Evolutionary conservation across 2,888 invertebrate species (phyloP).

Genomic region (Thecocarcelia acutangulata): DNA sequence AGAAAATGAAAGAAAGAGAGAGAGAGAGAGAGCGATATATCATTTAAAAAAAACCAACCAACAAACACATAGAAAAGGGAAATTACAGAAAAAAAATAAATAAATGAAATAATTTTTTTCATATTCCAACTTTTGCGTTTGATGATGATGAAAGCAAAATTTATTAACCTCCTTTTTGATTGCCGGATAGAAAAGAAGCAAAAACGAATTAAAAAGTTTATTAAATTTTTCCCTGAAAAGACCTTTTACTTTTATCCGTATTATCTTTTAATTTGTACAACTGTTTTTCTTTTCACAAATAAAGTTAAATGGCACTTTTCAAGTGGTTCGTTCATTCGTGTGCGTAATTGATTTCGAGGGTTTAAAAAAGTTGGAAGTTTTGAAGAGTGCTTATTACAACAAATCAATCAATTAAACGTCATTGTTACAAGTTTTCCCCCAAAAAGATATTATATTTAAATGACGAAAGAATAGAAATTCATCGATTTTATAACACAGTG

Average conservation of each 20-base stretch:
- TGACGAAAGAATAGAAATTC: too few species aligned
- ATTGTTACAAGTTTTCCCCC: not conserved
- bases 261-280: constrained; percentile 14
- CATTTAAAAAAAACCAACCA: not conserved
- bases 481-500: too few species aligned
- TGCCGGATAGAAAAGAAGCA: not conserved
- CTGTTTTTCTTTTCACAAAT: constrained; percentile 16
- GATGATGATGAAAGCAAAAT: constrained; percentile 2
- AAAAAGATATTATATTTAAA: not conserved
- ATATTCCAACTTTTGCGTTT: constrained; percentile 19
- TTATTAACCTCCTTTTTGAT: constrained; percentile 33
- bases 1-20: constrained; percentile 1
- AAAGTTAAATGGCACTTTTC: constrained; percentile 23
- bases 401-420: constrained; percentile 2
- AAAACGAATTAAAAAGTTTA: constrained; percentile 17
- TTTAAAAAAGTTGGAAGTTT: not conserved
- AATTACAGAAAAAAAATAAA: constrained; percentile 24
- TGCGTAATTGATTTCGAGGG: constrained; percentile 18
- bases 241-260: constrained; percentile 1
- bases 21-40: not conserved
- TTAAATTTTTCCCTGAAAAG: constrained; percentile 15
- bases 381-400: too few species aligned
- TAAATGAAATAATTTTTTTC: constrained; percentile 5
- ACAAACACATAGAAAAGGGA: constrained; percentile 26
- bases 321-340: constrained; percentile 29